These are phyloP conservation scores for Stichopus horrens DNA, from an alignment of 53 echinoderm and acorn worm species.

Conservation along the genomic window DNA sequence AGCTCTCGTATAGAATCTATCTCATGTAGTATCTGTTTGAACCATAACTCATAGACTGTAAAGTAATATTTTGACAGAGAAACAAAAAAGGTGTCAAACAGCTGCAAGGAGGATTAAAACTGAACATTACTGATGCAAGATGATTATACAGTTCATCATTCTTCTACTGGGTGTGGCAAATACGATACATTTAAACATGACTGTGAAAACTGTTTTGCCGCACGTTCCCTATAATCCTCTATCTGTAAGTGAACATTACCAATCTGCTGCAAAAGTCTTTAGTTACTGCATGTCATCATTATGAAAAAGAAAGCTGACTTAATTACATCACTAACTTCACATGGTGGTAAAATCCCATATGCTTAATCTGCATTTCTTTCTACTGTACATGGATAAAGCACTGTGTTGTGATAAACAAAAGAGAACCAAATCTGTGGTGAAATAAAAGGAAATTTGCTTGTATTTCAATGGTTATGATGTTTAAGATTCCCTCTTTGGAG, in stretches of 20 bases:
- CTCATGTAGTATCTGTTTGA: constrained; percentile 94
- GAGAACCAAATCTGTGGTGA: background rate
- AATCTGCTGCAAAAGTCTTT: too few relatives aligned
- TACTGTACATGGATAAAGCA: background rate
- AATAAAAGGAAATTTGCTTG: background rate
- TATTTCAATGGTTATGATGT: background rate
- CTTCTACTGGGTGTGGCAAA: too few relatives aligned
- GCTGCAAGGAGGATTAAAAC: too few relatives aligned
- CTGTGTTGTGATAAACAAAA: background rate
- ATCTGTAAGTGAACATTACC: too few relatives aligned
- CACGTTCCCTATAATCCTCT: too few relatives aligned
- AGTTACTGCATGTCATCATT: too few relatives aligned
- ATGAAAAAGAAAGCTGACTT: background rate
- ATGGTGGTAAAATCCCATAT: background rate
- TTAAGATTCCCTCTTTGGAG: background rate
- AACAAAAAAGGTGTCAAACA: constrained; percentile 2
- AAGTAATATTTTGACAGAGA: constrained; percentile 1
- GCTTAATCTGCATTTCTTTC: too few relatives aligned
- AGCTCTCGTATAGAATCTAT: constrained; percentile 79
- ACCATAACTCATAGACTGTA: constrained; percentile 97
- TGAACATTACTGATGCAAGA: too few relatives aligned
- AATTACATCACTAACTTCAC: background rate
- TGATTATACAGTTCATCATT: too few relatives aligned
- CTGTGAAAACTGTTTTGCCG: too few relatives aligned
- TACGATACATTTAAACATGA: too few relatives aligned